phyloP scores from a whole-genome alignment of 2,888 invertebrate species.

The Rotaria macrura region DNA sequence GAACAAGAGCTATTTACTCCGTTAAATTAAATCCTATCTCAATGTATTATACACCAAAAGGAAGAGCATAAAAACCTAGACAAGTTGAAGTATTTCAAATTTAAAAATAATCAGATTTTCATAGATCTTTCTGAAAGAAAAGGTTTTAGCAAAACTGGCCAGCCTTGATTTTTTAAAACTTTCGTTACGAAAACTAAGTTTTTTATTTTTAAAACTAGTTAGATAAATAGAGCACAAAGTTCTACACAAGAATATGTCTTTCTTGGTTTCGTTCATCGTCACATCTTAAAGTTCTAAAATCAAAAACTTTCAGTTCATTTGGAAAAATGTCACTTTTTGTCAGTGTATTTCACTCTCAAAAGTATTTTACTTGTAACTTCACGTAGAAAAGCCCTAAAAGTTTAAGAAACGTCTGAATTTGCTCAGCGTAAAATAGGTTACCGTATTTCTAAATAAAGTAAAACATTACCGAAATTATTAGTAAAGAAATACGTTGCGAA shows the following conservation, averaged over 20 bases:
- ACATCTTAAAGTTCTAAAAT: background rate
- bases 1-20: background rate
- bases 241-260: background rate
- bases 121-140: too few relatives aligned
- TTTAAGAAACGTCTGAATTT: background rate
- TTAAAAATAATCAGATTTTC: too few relatives aligned
- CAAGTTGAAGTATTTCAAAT: background rate
- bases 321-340: background rate
- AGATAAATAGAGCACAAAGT: too few relatives aligned
- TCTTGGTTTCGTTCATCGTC: background rate
- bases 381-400: too few relatives aligned
- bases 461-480: too few relatives aligned
- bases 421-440: too few relatives aligned
- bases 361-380: too few relatives aligned
- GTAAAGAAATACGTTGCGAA: background rate
- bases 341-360: background rate
- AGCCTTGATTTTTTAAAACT: background rate
- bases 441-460: too few relatives aligned
- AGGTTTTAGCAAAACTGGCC: background rate
- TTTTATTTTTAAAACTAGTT: background rate
- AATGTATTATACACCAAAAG: background rate
- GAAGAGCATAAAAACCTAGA: background rate
- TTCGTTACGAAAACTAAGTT: background rate
- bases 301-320: background rate
- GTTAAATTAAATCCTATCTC: background rate